These are phyloP conservation scores for Achlya flavicornis DNA, from an alignment of 2,888 invertebrate genomes.

Conservation along the genomic window DNA sequence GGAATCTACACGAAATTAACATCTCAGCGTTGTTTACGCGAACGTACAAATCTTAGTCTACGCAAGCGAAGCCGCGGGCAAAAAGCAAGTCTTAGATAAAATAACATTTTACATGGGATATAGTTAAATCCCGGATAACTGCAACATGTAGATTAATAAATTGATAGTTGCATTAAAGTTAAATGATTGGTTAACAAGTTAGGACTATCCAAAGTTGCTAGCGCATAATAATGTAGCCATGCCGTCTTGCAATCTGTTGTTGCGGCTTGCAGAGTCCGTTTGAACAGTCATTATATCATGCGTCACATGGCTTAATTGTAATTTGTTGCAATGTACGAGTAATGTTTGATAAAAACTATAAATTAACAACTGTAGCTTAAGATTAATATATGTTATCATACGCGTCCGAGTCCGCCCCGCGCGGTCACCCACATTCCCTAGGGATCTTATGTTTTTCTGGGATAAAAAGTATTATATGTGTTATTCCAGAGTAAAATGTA, in stretches of 20 bases:
- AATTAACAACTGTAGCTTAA: background rate
- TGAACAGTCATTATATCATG: conserved; percentile 4
- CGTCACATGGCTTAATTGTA: conserved; percentile 1
- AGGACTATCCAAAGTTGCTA: background rate
- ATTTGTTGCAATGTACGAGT: background rate
- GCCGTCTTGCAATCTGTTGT: conserved; percentile 1
- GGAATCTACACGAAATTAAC: too few species aligned
- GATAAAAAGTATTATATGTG: too few species aligned
- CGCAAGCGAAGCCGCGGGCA: too few species aligned
- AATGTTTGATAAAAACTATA: background rate
- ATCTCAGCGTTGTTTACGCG: too few species aligned
- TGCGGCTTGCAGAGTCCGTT: conserved; percentile 1
- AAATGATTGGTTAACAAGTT: background rate
- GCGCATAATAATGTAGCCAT: background rate
- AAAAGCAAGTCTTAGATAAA: too few species aligned
- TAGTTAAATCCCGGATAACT: too few species aligned
- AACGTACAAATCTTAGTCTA: too few species aligned
- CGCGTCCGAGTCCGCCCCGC: background rate
- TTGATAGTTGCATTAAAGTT: background rate
- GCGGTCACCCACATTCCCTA: too few species aligned
- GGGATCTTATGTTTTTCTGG: too few species aligned
- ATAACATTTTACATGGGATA: too few species aligned
- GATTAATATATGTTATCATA: background rate
- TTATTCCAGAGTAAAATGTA: too few species aligned
- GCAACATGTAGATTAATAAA: too few species aligned